Evolutionary conservation across 2,888 invertebrate genomes (phyloP).

Genomic region (Nowickia ferox): DNA sequence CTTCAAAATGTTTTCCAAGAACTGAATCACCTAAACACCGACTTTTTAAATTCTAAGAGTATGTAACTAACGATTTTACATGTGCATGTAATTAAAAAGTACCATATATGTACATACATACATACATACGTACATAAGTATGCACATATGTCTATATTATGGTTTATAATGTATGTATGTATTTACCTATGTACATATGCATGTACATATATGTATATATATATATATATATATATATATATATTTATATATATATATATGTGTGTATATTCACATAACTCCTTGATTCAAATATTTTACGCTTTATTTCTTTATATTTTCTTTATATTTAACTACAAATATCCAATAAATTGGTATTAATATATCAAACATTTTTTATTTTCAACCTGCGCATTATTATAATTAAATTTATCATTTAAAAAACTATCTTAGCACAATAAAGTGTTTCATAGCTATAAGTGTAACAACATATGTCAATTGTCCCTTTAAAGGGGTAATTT

Average conservation of each 20-base stretch:
- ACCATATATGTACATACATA: neutral
- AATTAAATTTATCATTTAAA: too few species aligned
- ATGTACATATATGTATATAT: neutral
- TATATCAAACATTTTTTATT: too few species aligned
- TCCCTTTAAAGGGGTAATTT: too few species aligned
- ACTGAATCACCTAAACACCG: constrained; percentile 10
- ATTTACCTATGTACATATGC: neutral
- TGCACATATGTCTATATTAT: neutral
- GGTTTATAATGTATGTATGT: neutral
- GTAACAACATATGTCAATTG: neutral
- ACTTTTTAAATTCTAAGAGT: constrained; percentile 29
- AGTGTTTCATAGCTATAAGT: neutral
- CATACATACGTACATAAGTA: too few species aligned
- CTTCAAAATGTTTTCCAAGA: constrained; percentile 2
- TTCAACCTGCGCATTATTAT: too few species aligned
- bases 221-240: neutral
- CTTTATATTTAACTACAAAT: too few species aligned
- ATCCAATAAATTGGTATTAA: too few species aligned
- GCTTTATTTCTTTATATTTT: too few species aligned
- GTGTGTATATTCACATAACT: neutral
- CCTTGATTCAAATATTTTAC: neutral
- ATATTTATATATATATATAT: neutral
- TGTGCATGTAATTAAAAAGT: neutral
- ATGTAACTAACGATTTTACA: constrained; percentile 21
- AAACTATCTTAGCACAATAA: neutral